Evolutionary conservation across 2,888 invertebrate genomes (phyloP).

Genomic region (Leucania comma): DNA sequence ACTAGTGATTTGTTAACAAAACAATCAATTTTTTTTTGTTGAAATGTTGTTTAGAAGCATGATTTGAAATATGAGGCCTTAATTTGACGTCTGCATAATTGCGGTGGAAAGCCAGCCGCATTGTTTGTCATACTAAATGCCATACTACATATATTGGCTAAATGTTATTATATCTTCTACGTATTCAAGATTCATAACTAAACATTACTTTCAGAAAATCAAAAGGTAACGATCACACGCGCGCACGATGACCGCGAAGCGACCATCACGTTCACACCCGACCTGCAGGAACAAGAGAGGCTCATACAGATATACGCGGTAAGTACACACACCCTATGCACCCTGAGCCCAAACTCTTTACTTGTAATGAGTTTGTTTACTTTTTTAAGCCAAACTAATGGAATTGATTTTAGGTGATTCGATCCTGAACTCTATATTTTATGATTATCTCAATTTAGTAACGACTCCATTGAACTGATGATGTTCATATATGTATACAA

Average conservation of each 20-base stretch:
- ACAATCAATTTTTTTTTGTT: too few species aligned
- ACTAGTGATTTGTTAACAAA: too few species aligned
- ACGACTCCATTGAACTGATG: not conserved
- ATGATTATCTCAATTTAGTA: not conserved
- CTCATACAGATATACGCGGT: conserved; percentile 86
- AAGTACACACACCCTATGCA: conserved; percentile 43
- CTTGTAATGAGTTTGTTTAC: too few species aligned
- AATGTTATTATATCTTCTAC: not conserved
- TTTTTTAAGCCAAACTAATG: too few species aligned
- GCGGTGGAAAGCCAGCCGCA: not conserved
- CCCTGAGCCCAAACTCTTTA: not conserved
- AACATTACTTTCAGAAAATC: conserved; percentile 78
- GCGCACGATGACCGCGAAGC: conserved; percentile 84
- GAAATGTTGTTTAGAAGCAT: too few species aligned
- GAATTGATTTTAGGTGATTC: not conserved
- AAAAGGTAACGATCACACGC: conserved; percentile 79
- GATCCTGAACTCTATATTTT: not conserved
- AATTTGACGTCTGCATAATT: not conserved
- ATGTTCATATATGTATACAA: not conserved
- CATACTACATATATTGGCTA: too few species aligned
- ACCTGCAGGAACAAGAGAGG: conserved; percentile 90
- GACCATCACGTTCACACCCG: conserved; percentile 91
- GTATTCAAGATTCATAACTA: not conserved
- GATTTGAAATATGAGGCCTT: too few species aligned
- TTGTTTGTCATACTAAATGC: not conserved